These are phyloP conservation scores for Borostomias antarcticus DNA, from an alignment of 2,797 vertebrate species.

Conservation along the genomic window DNA sequence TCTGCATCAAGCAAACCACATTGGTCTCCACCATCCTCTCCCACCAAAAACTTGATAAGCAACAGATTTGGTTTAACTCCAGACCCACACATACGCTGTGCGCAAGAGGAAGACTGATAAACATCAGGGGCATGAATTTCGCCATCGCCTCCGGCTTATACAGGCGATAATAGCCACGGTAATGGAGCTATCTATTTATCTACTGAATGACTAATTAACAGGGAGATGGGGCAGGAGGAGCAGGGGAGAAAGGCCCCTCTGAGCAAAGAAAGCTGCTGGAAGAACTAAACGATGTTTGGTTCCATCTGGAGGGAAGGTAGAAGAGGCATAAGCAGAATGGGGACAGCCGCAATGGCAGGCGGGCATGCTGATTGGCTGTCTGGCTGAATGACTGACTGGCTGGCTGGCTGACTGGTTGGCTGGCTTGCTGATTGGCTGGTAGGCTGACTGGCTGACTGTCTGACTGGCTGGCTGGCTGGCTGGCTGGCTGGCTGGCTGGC, in stretches of 20 bases:
- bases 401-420: not conserved
- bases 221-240: slow-evolving; percentile 29
- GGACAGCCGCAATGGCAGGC: slow-evolving; percentile 26
- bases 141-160: slow-evolving; percentile 35
- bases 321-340: slow-evolving; percentile 17
- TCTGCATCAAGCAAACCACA: too few species aligned
- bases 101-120: slow-evolving; percentile 31
- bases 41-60: not conserved
- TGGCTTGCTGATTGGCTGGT: not conserved
- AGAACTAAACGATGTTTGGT: slow-evolving; percentile 30
- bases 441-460: not conserved
- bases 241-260: slow-evolving; percentile 23
- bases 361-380: not conserved
- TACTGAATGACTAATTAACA: slow-evolving; percentile 52
- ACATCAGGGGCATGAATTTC: slow-evolving; percentile 44
- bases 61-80: not conserved
- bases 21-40: too few species aligned
- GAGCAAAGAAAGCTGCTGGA: slow-evolving; percentile 37
- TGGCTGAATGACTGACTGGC: not conserved
- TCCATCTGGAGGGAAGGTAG: slow-evolving; percentile 42
- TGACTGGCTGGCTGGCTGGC: not conserved
- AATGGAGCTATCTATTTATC: slow-evolving; percentile 55
- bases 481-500: slow-evolving; percentile 2
- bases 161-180: slow-evolving; percentile 41
- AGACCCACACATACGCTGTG: not conserved